Evolutionary conservation across 2,113 vertebrate species (phyloP), one percentile per base, ranked within the genome.

Genomic region (Spermophilus dauricus): DNA sequence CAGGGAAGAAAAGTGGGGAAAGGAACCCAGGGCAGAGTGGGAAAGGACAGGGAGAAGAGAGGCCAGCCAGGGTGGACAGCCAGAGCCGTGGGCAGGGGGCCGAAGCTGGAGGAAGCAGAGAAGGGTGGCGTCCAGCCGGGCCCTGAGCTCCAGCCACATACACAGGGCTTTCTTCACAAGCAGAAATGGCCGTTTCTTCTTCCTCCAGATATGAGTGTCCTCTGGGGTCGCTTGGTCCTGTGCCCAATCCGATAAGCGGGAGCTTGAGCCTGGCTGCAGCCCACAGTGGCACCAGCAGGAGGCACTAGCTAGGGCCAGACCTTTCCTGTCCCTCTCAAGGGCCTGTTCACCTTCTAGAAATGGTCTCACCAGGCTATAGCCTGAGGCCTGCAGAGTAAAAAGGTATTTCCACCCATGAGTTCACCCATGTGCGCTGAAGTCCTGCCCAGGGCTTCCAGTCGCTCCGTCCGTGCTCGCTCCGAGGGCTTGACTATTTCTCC

Each of bases 221-320:
- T 73, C 67, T 30, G 67, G 72, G 28, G 48, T 39, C 28, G 17
- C 32, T 63, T 65, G 37, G 32, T 48, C 63, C 48, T 72, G 6
- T n/a, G 24, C 20, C 56, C 69, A 69, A 70, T n/a, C 77, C 51
- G 58, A 28, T 0, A 61, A 65, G 51, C 30, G 39, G 39, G 24
- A 77, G 30, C 34, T 89, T 77, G n/a, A 18, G 77, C 24, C 61
- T 10, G 22, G 61, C 61, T 63, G 61, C 61, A 63, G 61, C 13
- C 10, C 72, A 51, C 81, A 51, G 14, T 5, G 39, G 51, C 5
- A 9, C 39, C 18, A 30, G 75, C 5, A 1, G 61, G 14, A 7
- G 8, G 26, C 22, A 1, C 18, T 42, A 13, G 63, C 48, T 67
- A 1, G 8, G 32, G 32, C 2, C 8, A 8, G 5, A 10, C 5